Base-by-base conservation (phyloP, 2,888 invertebrate species). In the Druceiella hillmani region DNA sequence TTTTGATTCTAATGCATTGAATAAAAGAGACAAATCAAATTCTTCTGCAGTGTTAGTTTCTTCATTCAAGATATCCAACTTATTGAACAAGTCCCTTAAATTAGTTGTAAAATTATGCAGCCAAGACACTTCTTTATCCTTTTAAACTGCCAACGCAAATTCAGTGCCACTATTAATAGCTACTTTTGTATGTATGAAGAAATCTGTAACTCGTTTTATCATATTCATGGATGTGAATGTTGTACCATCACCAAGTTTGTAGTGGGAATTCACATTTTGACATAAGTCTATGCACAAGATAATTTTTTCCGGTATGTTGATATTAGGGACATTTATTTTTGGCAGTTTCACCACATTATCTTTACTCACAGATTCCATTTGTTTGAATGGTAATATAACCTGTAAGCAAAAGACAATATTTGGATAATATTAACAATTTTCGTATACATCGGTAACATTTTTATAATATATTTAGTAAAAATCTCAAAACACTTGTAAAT, bases 251-350 rank as follows among this genome's bases (percentile, higher is more conserved):
- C 66, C 70, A 1, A 76, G 53, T 45, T 60, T 55, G 45, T 59
- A 3, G n/a, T 71, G 55, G 1, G 78, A 74, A 42, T 60, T 72
- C 36, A 71, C 69, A 50, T 80, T 78, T 48, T 68, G 66, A 31
- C 76, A 76, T 7, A 76, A 59, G 55, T 83, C 83, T 40, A 83
- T 58, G 41, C 81, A 76, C 35, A 83, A 59, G 14, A 82, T 62
- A 24, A 82, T 79, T 52, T 66, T 77, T 54, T 82, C 81, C 1
- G 75, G 75, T 4, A 76, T 62, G 57, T 79, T 77, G 4, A 64
- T 58, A 54, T 68, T 67, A 3, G 73, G 70, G 36, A 73, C 54
- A 41, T 64, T 65, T 2, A 66, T 65, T 47, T 69, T 69, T 37
- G 64, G 64, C 30, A 49, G 33, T 25, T 11, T 11, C 9, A 31